Evolutionary conservation across 1,140 invertebrate genomes (phyloP).

Genomic region (Hycleus cichorii): DNA sequence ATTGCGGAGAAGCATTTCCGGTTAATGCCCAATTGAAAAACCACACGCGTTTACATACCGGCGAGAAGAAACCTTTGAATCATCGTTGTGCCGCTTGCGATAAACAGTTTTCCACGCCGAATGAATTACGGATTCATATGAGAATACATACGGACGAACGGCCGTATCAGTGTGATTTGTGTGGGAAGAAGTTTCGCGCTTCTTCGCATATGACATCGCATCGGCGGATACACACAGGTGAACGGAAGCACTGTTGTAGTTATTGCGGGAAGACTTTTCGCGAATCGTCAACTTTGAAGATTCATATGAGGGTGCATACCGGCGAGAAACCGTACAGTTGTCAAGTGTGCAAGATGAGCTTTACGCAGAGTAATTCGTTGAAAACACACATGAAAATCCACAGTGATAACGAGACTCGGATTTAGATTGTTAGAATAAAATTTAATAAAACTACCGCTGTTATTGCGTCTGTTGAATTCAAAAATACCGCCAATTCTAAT

Average conservation of each 20-base stretch:
- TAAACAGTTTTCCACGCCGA: constrained; percentile 9
- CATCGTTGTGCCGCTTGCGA: constrained; percentile 12
- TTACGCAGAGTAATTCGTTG: constrained; percentile 17
- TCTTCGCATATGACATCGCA: constrained; percentile 20
- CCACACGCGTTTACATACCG: constrained; percentile 50
- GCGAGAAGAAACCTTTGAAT: constrained; percentile 42
- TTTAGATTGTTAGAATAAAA: too few relatives aligned
- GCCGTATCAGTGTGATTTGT: constrained; percentile 19
- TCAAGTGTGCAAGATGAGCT: constrained; percentile 10
- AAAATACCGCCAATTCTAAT: too few relatives aligned
- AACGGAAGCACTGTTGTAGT: constrained; percentile 13
- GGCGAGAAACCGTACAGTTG: constrained; percentile 15
- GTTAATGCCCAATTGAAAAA: constrained; percentile 53
- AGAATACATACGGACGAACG: constrained; percentile 16
- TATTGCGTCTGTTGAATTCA: too few relatives aligned
- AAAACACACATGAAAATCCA: constrained; percentile 21
- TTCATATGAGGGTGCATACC: constrained; percentile 15
- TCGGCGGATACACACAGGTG: constrained; percentile 16
- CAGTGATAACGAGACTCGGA: background rate
- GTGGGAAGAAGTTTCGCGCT: constrained; percentile 13
- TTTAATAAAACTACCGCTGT: too few relatives aligned
- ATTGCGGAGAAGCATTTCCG: constrained; percentile 65
- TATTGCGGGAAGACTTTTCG: constrained; percentile 15
- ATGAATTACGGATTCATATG: constrained; percentile 13
- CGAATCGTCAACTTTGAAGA: constrained; percentile 14